Percentiles rank a stretch among this genome's conserved stretches.
phyloP scores from a whole-genome alignment of 2,113 vertebrate genomes.

The Crotalus horridus region DNA sequence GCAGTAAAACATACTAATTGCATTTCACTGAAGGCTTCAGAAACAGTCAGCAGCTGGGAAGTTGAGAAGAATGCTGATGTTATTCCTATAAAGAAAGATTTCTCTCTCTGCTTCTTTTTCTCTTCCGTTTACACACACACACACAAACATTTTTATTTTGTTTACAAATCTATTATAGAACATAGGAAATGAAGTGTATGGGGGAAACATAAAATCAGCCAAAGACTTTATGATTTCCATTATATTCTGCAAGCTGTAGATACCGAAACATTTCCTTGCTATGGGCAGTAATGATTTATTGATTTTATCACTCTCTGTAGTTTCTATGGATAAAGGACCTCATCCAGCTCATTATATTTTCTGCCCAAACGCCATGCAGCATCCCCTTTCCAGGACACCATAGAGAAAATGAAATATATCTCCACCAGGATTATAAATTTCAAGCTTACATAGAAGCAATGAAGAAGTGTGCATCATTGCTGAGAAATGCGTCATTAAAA shows the following conservation, averaged over 20 bases:
- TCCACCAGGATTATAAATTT: not conserved
- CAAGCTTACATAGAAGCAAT: not conserved
- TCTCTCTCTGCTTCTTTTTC: not conserved
- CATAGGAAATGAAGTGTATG: slow-evolving; percentile 43
- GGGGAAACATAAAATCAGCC: slow-evolving; percentile 56
- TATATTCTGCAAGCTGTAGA: slow-evolving; percentile 70
- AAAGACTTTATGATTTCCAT: slow-evolving; percentile 69
- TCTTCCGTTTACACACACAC: not conserved
- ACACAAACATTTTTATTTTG: slow-evolving; percentile 15
- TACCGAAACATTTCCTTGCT: slow-evolving; percentile 63
- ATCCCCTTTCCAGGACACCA: not conserved
- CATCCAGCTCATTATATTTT: slow-evolving; percentile 9
- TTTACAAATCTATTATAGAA: slow-evolving; percentile 64
- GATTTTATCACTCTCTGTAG: slow-evolving; percentile 64
- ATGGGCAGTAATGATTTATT: slow-evolving; percentile 67
- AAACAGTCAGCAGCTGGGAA: slow-evolving; percentile 63
- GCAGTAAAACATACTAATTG: slow-evolving; percentile 68
- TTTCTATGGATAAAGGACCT: slow-evolving; percentile 45
- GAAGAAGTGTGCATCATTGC: not conserved
- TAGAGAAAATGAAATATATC: slow-evolving; percentile 2
- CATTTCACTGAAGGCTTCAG: slow-evolving; percentile 69
- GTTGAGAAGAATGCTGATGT: slow-evolving; percentile 66
- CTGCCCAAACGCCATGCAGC: slow-evolving; percentile 44
- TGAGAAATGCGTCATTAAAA: not conserved
- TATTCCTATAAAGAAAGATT: slow-evolving; percentile 53